Conservation (phyloP, 2,888 invertebrate genomes). For the Laspeyria flexula region DNA sequence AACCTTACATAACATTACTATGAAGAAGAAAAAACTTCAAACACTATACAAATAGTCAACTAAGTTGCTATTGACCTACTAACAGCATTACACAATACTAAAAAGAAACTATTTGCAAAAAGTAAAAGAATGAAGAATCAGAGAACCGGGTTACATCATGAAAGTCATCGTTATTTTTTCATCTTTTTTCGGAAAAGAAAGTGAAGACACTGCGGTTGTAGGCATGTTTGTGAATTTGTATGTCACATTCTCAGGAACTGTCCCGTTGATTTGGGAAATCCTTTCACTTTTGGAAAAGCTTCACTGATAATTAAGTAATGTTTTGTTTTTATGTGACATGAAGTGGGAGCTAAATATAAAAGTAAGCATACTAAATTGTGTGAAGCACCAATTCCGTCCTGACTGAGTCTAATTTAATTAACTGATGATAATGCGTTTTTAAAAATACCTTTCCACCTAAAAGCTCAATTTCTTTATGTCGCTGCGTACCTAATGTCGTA, state of each 20-base stretch:
- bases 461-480: too few relatives aligned
- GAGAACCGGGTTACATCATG: conserved; percentile 51
- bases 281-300: conserved; percentile 41
- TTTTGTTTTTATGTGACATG: neutral
- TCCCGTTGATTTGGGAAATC: conserved; percentile 31
- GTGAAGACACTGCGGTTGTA: conserved; percentile 29
- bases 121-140: neutral
- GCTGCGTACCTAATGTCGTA: too few relatives aligned
- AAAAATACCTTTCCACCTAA: too few relatives aligned
- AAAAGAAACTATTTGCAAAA: conserved; percentile 14
- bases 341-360: neutral
- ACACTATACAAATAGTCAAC: conserved; percentile 15
- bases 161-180: conserved; percentile 31
- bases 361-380: neutral
- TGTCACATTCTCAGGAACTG: conserved; percentile 26
- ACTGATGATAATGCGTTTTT: too few relatives aligned
- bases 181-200: conserved; percentile 48
- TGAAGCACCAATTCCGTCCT: too few relatives aligned
- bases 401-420: too few relatives aligned
- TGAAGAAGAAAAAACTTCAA: conserved; percentile 8
- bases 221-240: conserved; percentile 14
- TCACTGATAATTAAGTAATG: conserved; percentile 7
- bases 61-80: conserved; percentile 58
- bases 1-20: conserved; percentile 8
- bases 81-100: conserved; percentile 18